Base-by-base conservation (phyloP, 2,888 invertebrate species). In the Calliphora vomitoria region DNA sequence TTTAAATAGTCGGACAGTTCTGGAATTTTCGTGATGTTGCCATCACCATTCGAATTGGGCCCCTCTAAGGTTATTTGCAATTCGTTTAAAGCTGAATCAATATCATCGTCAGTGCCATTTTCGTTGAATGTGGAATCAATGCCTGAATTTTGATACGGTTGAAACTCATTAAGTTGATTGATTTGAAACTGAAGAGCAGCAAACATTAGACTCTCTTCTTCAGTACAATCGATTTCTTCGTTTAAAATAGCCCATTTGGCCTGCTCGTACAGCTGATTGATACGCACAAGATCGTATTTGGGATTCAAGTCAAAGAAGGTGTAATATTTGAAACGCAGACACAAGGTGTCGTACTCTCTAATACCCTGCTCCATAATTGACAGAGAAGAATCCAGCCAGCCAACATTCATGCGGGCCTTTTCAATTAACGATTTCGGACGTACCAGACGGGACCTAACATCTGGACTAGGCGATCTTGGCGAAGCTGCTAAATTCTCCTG, bases 361-460 rank as follows among this genome's bases (percentile, higher is more conserved):
- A 99, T 97, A 75, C 98, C 99, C 94, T 99, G 99, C 94, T 99
- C 99, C 99, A 99, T 99, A 89, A 99, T 97, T 0, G 99, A 99
- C 58, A 98, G 95, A 0, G 99, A 99, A 0, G 99, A 99, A 94
- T 99, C 99, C 88, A 99, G 94, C 99, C 99, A 99, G 25, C 97
- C 97, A 76, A 98, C 98, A 94, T 98, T 99, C 95, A 99, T 97
- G 85, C 99, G 96, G 0, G 99, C 99, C 89, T 97, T 96, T 93
- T 99, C 98, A 88, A 98, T 95, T 62, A 98, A 95, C 62, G 97
- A 96, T 92, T 97, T 98, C 18, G 99, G 99, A 85, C 97, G 95
- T 76, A 98, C 94, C 44, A 98, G 94, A 15, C 96, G 95, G 75
- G 96, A 95, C 84, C 96, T 95, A 0, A 97, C 96, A 91, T 98